A percentile compares a stretch with the other conserved stretches of the same genome.
These are phyloP conservation scores for Cochlearius cochlearius DNA, from an alignment of 2,113 vertebrate genomes.

Conservation along the genomic window DNA sequence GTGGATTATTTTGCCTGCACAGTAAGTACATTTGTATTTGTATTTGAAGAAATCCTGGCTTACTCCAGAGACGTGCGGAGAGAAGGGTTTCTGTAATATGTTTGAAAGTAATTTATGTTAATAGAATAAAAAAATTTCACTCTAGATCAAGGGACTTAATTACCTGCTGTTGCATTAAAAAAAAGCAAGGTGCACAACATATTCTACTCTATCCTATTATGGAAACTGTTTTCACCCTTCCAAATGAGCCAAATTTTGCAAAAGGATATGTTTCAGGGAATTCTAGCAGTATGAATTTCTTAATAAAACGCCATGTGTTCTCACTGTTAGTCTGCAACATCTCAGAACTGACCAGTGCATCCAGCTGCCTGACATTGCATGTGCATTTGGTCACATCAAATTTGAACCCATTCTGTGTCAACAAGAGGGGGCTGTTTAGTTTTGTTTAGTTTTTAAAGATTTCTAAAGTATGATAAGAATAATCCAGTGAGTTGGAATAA, in stretches of 20 bases:
- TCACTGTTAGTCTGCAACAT: background rate
- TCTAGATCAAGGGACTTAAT: background rate
- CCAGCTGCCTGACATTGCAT: background rate
- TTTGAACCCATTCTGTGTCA: background rate
- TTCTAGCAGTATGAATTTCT: background rate
- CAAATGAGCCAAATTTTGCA: background rate
- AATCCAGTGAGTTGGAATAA: background rate
- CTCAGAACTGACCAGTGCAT: background rate
- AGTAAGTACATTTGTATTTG: background rate
- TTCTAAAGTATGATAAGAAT: background rate
- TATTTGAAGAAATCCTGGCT: background rate
- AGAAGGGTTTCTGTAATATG: background rate
- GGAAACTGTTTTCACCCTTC: background rate
- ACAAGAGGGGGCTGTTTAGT: background rate
- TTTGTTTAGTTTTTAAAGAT: slow-evolving; percentile 30
- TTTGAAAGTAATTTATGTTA: background rate
- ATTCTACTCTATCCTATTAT: background rate
- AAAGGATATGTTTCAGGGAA: background rate
- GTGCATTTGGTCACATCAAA: background rate
- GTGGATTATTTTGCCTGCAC: background rate
- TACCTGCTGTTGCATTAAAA: background rate
- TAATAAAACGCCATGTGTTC: background rate
- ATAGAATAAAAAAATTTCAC: background rate
- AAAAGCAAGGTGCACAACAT: background rate
- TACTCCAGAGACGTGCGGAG: background rate